phyloP scores from a whole-genome alignment of 2,888 invertebrate species.

The Emesis russula region DNA sequence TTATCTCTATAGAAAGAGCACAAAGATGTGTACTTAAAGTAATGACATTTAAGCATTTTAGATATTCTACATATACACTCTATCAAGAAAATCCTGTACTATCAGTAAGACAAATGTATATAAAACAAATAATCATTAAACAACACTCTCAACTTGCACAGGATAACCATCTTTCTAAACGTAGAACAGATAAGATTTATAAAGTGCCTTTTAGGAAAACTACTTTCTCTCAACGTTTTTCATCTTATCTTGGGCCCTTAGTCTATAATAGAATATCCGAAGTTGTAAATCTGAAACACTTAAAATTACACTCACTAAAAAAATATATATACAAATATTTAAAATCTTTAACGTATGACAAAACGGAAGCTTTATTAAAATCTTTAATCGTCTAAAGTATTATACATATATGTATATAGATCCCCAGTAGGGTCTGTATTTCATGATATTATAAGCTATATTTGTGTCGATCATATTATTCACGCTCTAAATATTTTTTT shows the following conservation, averaged over 20 bases:
- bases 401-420: too few relatives aligned
- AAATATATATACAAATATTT: neutral
- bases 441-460: too few relatives aligned
- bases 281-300: neutral
- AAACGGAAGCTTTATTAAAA: too few relatives aligned
- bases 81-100: slow-evolving; percentile 61
- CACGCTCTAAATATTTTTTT: too few relatives aligned
- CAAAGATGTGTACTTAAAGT: slow-evolving; percentile 4
- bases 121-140: neutral
- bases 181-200: slow-evolving; percentile 3
- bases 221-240: slow-evolving; percentile 3
- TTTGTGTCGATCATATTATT: too few relatives aligned
- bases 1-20: neutral
- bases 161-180: neutral
- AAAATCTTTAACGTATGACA: too few relatives aligned
- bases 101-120: neutral
- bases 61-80: neutral
- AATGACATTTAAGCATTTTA: neutral
- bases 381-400: too few relatives aligned
- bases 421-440: too few relatives aligned
- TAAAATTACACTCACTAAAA: slow-evolving; percentile 1
- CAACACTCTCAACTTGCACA: neutral
- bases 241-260: neutral
- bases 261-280: neutral
- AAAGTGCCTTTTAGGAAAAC: neutral